Evolutionary conservation across 2,888 invertebrate genomes (phyloP), one percentile per base, ranked within the genome.

Genomic region (Cantharis rustica): DNA sequence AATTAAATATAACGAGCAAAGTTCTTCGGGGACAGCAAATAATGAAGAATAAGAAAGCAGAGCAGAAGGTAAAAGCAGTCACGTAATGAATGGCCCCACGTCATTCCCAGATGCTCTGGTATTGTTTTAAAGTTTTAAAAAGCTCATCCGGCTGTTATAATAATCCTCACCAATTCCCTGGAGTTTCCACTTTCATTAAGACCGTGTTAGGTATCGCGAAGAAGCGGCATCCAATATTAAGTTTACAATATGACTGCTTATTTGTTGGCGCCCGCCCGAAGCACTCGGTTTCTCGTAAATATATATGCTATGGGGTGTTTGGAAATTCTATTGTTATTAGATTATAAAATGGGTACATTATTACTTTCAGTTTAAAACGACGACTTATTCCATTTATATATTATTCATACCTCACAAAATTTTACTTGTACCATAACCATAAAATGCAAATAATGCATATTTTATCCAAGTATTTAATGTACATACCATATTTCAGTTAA

Each of bases 181-280:
- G 79, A 68, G 80, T 74, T 77, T 80, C 79, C 73, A 81, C 78
- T 82, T 82, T 82, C 82, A 82, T 82, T 82, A 81, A 81, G 80
- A 72, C 73, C 80, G 77, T 81, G 81, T 81, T 81, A 80, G 81
- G 80, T 82, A 82, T 79, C 81, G 81, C 78, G 77, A 79, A 80
- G 78, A 79, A 79, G 75, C 71, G 73, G 81, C 81, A 81, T 82
- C 81, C 81, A 81, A 81, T 82, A 82, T 82, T 81, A 81, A 82
- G 82, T 81, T 81, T 80, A 81, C 80, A 82, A 82, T 82, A 80
- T 81, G 81, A 81, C 79, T 79, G 80, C 80, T 80, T 80, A 80
- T 75, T 75, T 77, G 81, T 80, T 81, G 79, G 81, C 81, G 75
- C 80, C 74, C 79, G 77, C 76, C 73, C 71, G 79, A 71, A 77